Conservation (phyloP, 2,797 vertebrate genomes). For the Heteromormyrus szaboi region DNA sequence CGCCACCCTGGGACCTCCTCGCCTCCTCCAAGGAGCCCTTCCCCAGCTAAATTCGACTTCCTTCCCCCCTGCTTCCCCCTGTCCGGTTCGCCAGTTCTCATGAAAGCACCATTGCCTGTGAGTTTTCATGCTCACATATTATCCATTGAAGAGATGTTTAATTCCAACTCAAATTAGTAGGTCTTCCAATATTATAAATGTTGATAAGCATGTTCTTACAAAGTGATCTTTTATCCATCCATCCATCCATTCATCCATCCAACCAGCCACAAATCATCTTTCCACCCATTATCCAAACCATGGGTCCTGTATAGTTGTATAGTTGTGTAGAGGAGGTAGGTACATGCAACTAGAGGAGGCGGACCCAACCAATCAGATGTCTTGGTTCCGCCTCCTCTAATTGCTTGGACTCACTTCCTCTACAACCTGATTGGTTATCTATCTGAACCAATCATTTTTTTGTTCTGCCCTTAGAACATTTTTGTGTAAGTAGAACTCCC, state of each 20-base stretch:
- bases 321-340: not conserved
- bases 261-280: not conserved
- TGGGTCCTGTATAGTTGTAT: not conserved
- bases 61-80: not conserved
- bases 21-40: not conserved
- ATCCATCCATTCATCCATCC: not conserved
- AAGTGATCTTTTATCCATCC: not conserved
- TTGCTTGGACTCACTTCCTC: not conserved
- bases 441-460: not conserved
- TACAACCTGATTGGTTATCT: not conserved
- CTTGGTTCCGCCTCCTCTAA: not conserved
- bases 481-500: not conserved
- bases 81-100: not conserved
- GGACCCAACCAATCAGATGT: not conserved
- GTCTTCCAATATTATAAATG: not conserved
- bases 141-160: not conserved
- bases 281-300: not conserved
- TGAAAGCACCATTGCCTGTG: not conserved
- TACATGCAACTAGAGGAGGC: not conserved
- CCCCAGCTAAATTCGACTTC: not conserved
- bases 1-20: not conserved
- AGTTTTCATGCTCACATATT: not conserved
- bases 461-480: not conserved
- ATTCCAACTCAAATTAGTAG: not conserved
- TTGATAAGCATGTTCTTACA: not conserved